A percentile compares a stretch with the other conserved stretches of the same genome.
Evolutionary conservation across 2,888 invertebrate species (phyloP).

Genomic region (Brachypterus glaber): DNA sequence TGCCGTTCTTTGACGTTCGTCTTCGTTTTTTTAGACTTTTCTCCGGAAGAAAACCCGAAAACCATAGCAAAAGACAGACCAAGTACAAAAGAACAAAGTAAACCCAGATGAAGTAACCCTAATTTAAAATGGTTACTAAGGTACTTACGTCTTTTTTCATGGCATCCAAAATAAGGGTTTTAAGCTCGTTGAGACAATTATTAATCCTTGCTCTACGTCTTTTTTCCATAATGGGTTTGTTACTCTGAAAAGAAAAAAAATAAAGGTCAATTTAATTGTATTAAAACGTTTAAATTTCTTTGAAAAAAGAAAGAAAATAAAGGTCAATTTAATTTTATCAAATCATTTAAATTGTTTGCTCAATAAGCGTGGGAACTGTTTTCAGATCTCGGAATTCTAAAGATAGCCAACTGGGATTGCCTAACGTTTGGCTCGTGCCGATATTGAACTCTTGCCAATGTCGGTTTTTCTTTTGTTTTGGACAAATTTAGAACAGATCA

Average conservation of each 20-base stretch:
- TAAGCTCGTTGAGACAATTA: constrained; percentile 78
- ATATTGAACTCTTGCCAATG: constrained; percentile 22
- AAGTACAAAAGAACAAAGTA: too few species aligned
- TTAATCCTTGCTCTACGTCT: constrained; percentile 81
- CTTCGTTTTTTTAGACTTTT: too few species aligned
- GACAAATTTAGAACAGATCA: too few species aligned
- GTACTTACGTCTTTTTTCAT: constrained; percentile 83
- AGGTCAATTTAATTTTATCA: too few species aligned
- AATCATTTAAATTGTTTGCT: background rate
- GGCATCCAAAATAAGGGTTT: constrained; percentile 74
- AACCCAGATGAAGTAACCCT: too few species aligned
- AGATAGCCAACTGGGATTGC: background rate
- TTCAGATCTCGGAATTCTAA: constrained; percentile 15
- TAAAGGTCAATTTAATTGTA: constrained; percentile 12
- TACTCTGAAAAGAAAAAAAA: constrained; percentile 54
- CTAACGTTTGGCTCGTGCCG: constrained; percentile 23
- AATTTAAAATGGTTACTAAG: too few species aligned
- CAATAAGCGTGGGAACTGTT: constrained; percentile 19
- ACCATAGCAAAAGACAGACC: too few species aligned
- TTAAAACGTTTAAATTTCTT: too few species aligned
- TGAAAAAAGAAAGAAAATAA: constrained; percentile 21
- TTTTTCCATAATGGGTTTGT: constrained; percentile 91
- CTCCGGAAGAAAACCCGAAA: too few species aligned
- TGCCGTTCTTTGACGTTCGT: too few species aligned
- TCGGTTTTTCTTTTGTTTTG: constrained; percentile 25